Base-by-base conservation (phyloP, 2,888 invertebrate species). In the Calameuta pallipes region DNA sequence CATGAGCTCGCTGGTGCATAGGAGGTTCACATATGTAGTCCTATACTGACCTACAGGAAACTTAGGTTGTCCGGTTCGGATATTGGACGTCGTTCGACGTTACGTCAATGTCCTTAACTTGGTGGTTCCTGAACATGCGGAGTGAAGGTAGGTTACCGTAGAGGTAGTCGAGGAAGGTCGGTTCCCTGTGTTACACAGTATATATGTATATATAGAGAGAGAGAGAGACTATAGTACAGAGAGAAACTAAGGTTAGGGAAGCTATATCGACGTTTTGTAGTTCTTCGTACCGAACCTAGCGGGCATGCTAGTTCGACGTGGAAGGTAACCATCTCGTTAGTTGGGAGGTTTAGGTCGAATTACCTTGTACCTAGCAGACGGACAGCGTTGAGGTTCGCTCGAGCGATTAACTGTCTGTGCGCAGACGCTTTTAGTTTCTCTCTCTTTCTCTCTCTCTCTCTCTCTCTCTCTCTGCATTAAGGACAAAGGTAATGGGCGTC, bases 401-500 rank as follows among this genome's bases (percentile, higher is more conserved):
- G 56, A 56, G 56, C 56, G 56, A 56, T 23, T 56, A 56, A 56
- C 56, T 56, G 56, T 9, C 56, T 56, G 23, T 56, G 56, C 56
- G 23, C 56, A 56, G 56, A 56, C 56, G 23, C 56, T 56, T 56
- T 23, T 56, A 56, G 23, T 56, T 23, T 23, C 56, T 56, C 56
- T 23, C 23, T 56, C 30, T 30, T n/a, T 70, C 33, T 6, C 35
- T 35, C 35, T 35, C 35, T 35, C 35, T 11, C 35, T 11, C 36
- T 36, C 70, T 12, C 71, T 70, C 9, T 33, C 31, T 31, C 30
- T 71, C 23, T 9, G 71, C 30, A 71, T 71, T 71, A 71, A 71
- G 71, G 71, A 71, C 71, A 71, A 71, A 71, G 71, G 31, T 71
- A 71, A 71, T 35, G 71, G 23, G 71, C 34, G 36, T 36, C 34